phyloP scores from a whole-genome alignment of 1,140 invertebrate genomes.

The Plodia interpunctella region DNA sequence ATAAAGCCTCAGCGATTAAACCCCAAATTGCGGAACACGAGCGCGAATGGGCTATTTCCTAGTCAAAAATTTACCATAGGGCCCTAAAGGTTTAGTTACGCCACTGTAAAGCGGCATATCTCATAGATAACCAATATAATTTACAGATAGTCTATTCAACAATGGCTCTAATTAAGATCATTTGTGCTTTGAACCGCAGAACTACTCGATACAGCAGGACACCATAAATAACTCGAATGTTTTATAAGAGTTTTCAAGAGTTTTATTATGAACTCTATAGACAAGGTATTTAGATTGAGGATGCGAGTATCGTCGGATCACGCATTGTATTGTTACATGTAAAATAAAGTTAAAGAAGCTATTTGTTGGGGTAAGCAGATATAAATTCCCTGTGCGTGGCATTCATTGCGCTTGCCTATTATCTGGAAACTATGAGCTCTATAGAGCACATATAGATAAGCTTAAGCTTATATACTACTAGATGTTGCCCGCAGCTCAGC shows the following conservation, averaged over 20 bases:
- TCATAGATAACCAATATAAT: constrained; percentile 54
- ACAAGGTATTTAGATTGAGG: constrained; percentile 59
- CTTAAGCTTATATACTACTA: too few species aligned
- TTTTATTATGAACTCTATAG: constrained; percentile 22
- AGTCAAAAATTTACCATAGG: too few species aligned
- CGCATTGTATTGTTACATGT: constrained; percentile 49
- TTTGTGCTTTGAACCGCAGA: constrained; percentile 64
- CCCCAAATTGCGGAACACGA: too few species aligned
- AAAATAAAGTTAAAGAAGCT: constrained; percentile 52
- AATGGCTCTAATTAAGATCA: constrained; percentile 76
- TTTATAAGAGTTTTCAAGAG: too few species aligned
- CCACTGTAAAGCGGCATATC: constrained; percentile 24
- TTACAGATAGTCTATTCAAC: constrained; percentile 51
- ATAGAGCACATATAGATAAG: too few species aligned
- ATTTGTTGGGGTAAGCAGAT: background rate
- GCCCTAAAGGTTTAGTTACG: too few species aligned
- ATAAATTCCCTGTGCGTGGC: background rate
- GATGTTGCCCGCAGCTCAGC: too few species aligned
- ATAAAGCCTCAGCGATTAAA: too few species aligned
- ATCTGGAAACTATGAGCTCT: background rate
- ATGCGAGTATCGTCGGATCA: constrained; percentile 33
- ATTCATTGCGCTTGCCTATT: background rate
- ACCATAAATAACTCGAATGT: constrained; percentile 65
- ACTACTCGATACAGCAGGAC: constrained; percentile 63
- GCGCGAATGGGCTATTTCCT: too few species aligned